Evolutionary conservation across 2,888 invertebrate species (phyloP).

Genomic region (Agonopterix arenella): DNA sequence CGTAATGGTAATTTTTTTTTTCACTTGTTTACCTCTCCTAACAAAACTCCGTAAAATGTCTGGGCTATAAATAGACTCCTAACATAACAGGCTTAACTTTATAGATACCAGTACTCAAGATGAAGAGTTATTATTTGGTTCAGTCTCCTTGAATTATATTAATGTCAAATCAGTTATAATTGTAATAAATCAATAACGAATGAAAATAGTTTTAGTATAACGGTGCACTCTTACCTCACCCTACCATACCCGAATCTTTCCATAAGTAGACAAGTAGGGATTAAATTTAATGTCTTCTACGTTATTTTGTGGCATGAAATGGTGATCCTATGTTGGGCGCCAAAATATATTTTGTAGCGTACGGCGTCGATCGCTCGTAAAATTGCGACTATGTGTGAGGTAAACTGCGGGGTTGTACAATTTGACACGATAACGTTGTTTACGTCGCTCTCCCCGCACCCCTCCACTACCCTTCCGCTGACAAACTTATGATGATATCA

Average conservation of each 20-base stretch:
- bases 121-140: no score
- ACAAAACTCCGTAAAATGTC: no score
- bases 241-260: not conserved
- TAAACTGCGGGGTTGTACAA: conserved; percentile 23
- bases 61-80: no score
- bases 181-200: no score
- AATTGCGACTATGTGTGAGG: conserved; percentile 19
- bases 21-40: no score
- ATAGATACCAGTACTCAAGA: no score
- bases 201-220: no score
- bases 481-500: conserved; percentile 5
- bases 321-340: conserved; percentile 15
- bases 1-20: no score
- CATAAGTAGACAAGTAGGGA: not conserved
- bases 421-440: conserved; percentile 26
- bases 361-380: conserved; percentile 16
- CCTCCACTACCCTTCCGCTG: not conserved
- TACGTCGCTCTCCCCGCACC: conserved; percentile 13
- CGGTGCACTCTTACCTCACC: no score
- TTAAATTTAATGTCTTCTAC: not conserved
- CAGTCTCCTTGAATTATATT: no score
- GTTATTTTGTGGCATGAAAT: not conserved
- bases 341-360: conserved; percentile 19
- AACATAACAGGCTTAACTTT: no score
- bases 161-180: no score